Base-by-base conservation (phyloP, 2,888 invertebrate species). In the Lasioglossum oenotherae region DNA sequence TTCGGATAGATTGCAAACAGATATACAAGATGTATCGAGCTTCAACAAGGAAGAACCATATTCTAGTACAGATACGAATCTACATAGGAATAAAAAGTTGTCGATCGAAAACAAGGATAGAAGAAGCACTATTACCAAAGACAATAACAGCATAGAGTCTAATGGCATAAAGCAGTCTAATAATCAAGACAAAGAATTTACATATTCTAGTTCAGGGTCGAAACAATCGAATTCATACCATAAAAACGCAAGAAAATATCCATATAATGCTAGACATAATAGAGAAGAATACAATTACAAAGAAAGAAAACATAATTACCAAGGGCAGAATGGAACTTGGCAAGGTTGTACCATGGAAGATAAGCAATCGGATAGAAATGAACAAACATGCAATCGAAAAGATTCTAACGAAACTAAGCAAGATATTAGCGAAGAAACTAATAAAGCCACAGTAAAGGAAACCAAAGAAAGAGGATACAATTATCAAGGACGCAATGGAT, bases 251-350 rank as follows among this genome's bases (percentile, higher is more conserved):
- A 88, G 84, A 72, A 86, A 86, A 44, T 89, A 87, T 69, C 75
- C 76, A 16, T 87, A 80, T 77, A 89, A 85, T 72, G 79, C 72
- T 60, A 87, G 81, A 49, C 80, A 83, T 6, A 89, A 87, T 10
- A 88, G 83, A 73, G 90, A 90, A 64, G 89, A 81, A 44, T 87
- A 31, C 46, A 87, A 87, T 87, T 90, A 88, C 57, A 93, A 91
- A 80, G 90, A 92, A 19, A 91, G 84, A 23, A 93, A 86, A 74
- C 87, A 85, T 81, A 91, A 91, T 87, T 91, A 93, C 82, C 88
- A 91, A 27, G 92, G 92, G 46, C 90, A 91, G 19, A 79, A 82
- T 78, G 81, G 86, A 84, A 31, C 79, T 87, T 89, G 89, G 90
- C 87, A 84, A 80, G 90, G 87, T 76, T 87, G 89, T 72, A 80